These are phyloP conservation scores for Mionectes olivaceus DNA, from an alignment of 2,797 vertebrate genomes.

Conservation along the genomic window DNA sequence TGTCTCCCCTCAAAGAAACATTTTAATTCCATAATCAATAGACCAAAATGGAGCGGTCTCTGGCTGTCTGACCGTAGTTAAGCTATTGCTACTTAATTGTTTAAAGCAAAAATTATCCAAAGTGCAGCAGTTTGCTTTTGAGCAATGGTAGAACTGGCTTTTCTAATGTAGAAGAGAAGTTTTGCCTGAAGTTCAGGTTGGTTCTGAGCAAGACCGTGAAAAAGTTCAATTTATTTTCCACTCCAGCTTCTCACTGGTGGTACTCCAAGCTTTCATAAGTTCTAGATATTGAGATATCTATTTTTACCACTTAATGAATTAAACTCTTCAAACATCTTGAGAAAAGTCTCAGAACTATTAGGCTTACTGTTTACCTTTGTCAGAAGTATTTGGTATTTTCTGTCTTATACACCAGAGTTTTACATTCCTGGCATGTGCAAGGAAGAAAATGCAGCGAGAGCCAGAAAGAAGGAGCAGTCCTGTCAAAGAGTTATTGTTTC, in stretches of 20 bases:
- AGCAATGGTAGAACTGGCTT: neutral
- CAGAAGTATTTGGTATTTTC: conserved; percentile 19
- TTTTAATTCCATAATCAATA: neutral
- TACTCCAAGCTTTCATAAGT: neutral
- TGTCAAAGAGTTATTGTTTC: neutral
- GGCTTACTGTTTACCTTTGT: conserved; percentile 9
- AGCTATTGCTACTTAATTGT: neutral
- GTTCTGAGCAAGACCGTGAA: neutral
- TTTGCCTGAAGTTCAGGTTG: neutral
- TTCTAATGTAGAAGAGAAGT: neutral
- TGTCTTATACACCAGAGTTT: neutral
- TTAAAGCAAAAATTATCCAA: neutral
- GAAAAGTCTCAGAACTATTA: neutral
- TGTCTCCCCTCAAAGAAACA: neutral
- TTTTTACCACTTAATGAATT: neutral
- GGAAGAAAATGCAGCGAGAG: neutral
- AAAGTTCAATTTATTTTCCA: neutral
- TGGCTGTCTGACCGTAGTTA: neutral
- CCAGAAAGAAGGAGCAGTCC: neutral
- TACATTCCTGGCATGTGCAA: neutral
- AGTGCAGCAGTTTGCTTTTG: neutral
- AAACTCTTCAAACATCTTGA: neutral
- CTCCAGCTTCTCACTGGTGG: neutral
- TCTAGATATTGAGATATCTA: neutral
- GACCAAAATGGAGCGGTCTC: neutral